Evolutionary conservation across 92 coral and sea anemone species (phyloP).

Genomic region (Galaxea fascicularis): DNA sequence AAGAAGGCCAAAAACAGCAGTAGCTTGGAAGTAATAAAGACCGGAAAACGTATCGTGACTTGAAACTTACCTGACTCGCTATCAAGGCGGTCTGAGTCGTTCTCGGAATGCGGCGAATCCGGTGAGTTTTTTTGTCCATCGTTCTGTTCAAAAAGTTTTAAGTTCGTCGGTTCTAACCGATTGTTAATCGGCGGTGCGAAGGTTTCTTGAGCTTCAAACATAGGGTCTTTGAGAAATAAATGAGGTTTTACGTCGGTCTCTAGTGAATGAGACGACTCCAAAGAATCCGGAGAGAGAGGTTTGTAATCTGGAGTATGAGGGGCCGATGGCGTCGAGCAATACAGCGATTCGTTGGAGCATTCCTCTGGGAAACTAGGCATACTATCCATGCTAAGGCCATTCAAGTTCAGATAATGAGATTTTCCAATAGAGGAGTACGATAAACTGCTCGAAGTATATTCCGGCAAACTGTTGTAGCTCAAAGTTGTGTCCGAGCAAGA

Average conservation of each 20-base stretch:
- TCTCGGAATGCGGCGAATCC: conserved; percentile 66
- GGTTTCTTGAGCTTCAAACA: conserved; percentile 66
- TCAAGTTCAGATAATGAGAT: conserved; percentile 70
- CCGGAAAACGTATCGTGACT: conserved; percentile 24
- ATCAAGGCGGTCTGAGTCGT: conserved; percentile 84
- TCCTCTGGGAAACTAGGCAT: conserved; percentile 88
- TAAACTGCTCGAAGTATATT: conserved; percentile 71
- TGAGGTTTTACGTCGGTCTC: conserved; percentile 65
- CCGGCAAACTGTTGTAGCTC: conserved; percentile 71
- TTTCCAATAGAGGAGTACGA: conserved; percentile 67
- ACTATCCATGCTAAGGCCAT: conserved; percentile 83
- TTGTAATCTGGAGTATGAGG: conserved; percentile 69
- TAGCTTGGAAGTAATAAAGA: background rate
- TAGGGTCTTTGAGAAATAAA: conserved; percentile 60
- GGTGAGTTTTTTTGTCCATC: conserved; percentile 51
- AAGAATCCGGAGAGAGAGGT: conserved; percentile 57
- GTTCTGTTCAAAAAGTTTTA: conserved; percentile 51
- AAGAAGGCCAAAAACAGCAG: background rate
- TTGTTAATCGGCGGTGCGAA: conserved; percentile 46
- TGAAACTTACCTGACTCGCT: conserved; percentile 93
- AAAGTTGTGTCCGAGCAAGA: conserved; percentile 71
- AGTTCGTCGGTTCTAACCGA: conserved; percentile 64
- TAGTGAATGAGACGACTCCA: conserved; percentile 30
- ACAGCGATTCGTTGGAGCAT: conserved; percentile 89
- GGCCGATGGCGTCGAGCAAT: conserved; percentile 85